Conservation (phyloP, 2,888 invertebrate species). For the Horisme vitalbata region DNA sequence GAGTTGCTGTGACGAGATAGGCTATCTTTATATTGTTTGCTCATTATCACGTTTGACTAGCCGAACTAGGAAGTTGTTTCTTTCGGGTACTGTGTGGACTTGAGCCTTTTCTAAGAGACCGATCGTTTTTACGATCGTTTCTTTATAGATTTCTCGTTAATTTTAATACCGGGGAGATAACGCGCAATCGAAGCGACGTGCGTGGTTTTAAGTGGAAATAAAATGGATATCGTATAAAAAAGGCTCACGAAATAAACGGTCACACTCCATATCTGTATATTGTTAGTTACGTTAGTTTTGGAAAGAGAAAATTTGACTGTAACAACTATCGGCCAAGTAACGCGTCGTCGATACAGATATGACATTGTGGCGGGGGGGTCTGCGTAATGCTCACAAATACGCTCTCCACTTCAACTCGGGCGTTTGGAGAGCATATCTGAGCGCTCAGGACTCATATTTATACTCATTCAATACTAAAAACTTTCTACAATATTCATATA, state of each 20-base stretch:
- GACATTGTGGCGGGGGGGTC: slow-evolving; percentile 71
- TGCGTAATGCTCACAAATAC: slow-evolving; percentile 56
- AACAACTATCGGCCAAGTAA: slow-evolving; percentile 51
- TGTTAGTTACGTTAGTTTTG: slow-evolving; percentile 39
- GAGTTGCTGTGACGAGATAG: no score
- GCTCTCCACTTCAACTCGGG: slow-evolving; percentile 43
- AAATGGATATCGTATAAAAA: slow-evolving; percentile 45
- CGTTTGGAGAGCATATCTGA: slow-evolving; percentile 55
- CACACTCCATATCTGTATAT: slow-evolving; percentile 77
- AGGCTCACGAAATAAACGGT: slow-evolving; percentile 56
- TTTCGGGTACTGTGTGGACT: not conserved
- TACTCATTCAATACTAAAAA: not conserved
- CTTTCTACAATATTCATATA: not conserved
- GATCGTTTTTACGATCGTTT: slow-evolving; percentile 3
- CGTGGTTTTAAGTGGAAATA: slow-evolving; percentile 2
- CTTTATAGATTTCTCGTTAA: not conserved
- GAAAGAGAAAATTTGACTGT: slow-evolving; percentile 73
- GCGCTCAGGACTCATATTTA: slow-evolving; percentile 15
- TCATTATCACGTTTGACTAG: slow-evolving; percentile 17
- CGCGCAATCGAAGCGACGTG: slow-evolving; percentile 11
- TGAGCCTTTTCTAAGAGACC: slow-evolving; percentile 16
- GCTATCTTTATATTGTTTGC: not conserved
- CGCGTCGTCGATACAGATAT: slow-evolving; percentile 74
- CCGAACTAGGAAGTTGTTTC: not conserved
- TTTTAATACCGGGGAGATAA: not conserved